Base-by-base conservation (phyloP, 2,113 vertebrate genomes). In the Taurulus bubalis region DNA sequence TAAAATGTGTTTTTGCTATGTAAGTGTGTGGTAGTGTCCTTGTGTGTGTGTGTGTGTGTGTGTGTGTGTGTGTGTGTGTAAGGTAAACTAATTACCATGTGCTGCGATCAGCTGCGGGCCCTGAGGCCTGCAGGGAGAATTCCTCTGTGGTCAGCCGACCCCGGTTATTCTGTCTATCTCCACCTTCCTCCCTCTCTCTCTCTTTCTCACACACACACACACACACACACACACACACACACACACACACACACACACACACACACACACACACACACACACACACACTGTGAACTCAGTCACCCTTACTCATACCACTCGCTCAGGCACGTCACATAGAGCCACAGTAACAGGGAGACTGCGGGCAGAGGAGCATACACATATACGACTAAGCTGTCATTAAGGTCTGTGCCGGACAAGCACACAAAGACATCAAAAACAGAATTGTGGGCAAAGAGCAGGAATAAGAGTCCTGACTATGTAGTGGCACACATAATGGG, bases 21-120 rank as follows among this genome's bases (percentile, higher is more conserved):
- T 75, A 47, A 34, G 34, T 64, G 51, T 70, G 64, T 60, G 63
- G 16, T 28, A 7, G 22, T 64, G 70, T 47, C 6, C 12, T 4
- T 47, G 40, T 70, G 38, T 40, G 38, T 40, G 38, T 40, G 32
- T 56, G 55, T 45, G 30, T 65, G 42, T 64, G 71, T 65, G 34
- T 58, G 9, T 53, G 45, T 53, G 59, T 68, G 18, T 62, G 56
- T 71, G n/a, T 65, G n/a, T 70, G 56, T 40, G 55, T 40, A 84
- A 86, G 71, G 83, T 85, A 75, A 84, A 67, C 65, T 91, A 90
- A 91, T 80, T 85, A 83, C 77, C 81, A 85, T 87, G 87, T 87
- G 86, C 86, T 59, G 40, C 28, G 55, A 89, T 90, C 89, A 94
- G 93, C 90, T 92, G 91, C 80, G 88, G 90, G 81, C 64, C 81